These are phyloP conservation scores for Indicator indicator DNA, from an alignment of 2,113 vertebrate species.

Conservation along the genomic window DNA sequence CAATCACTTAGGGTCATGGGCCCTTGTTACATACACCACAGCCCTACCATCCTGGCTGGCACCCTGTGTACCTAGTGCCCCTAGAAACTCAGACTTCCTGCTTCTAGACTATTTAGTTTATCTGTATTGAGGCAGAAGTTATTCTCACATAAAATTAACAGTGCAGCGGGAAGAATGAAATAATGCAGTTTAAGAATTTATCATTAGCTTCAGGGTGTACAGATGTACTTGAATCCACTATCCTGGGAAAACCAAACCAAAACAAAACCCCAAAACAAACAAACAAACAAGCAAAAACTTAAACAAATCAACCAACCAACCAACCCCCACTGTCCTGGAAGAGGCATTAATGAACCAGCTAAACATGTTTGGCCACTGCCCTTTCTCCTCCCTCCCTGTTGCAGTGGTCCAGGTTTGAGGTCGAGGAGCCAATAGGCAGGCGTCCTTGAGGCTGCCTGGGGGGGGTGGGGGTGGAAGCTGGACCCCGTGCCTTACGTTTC, in stretches of 20 bases:
- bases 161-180: not conserved
- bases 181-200: not conserved
- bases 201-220: not conserved
- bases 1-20: fast-evolving
- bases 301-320: too few relatives aligned
- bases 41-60: not conserved
- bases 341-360: too few relatives aligned
- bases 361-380: too few relatives aligned
- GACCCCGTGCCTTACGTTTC: too few relatives aligned
- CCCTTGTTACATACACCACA: fast-evolving
- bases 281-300: too few relatives aligned
- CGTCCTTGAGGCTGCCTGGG: too few relatives aligned
- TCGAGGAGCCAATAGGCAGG: too few relatives aligned
- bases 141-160: not conserved
- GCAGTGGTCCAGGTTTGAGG: too few relatives aligned
- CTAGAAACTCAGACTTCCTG: not conserved
- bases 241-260: not conserved
- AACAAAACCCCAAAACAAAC: not conserved
- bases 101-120: not conserved
- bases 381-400: too few relatives aligned
- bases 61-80: fast-evolving
- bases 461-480: too few relatives aligned
- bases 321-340: too few relatives aligned
- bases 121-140: not conserved
- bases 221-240: not conserved